Conservation (phyloP, 2,888 invertebrate species). For the Tipula unca region DNA sequence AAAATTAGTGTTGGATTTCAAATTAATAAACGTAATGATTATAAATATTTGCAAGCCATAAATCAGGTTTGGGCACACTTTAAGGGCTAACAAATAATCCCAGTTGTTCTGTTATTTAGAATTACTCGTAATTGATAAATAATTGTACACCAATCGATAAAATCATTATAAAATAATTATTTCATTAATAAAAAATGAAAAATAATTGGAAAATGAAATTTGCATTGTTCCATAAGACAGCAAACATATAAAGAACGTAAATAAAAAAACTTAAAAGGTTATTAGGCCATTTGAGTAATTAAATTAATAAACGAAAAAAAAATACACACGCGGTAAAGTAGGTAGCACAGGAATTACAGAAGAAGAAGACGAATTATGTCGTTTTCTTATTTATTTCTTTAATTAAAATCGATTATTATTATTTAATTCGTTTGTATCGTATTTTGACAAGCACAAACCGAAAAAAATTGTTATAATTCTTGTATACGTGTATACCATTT, state of each 20-base stretch:
- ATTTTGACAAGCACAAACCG: not conserved
- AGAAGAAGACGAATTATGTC: not conserved
- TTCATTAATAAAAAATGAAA: not conserved
- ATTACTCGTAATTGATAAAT: too few species aligned
- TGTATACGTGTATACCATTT: conserved; percentile 9
- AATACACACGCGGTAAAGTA: not conserved
- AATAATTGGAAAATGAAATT: not conserved
- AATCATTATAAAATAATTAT: not conserved
- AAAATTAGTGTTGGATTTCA: too few species aligned
- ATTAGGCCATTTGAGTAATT: not conserved
- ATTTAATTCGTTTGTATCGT: not conserved
- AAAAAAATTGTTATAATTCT: not conserved
- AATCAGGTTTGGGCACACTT: too few species aligned
- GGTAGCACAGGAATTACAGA: too few species aligned
- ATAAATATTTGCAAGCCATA: too few species aligned
- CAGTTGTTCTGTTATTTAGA: too few species aligned
- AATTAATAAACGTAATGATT: too few species aligned
- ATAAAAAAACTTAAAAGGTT: not conserved
- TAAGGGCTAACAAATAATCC: too few species aligned
- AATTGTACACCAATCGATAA: not conserved
- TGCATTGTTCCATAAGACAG: not conserved
- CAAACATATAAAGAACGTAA: not conserved
- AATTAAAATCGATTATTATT: conserved; percentile 1
- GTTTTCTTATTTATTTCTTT: not conserved
- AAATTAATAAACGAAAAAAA: not conserved